These are phyloP conservation scores for Drosophila leonis DNA, from an alignment of 2,888 invertebrate species.

Conservation along the genomic window DNA sequence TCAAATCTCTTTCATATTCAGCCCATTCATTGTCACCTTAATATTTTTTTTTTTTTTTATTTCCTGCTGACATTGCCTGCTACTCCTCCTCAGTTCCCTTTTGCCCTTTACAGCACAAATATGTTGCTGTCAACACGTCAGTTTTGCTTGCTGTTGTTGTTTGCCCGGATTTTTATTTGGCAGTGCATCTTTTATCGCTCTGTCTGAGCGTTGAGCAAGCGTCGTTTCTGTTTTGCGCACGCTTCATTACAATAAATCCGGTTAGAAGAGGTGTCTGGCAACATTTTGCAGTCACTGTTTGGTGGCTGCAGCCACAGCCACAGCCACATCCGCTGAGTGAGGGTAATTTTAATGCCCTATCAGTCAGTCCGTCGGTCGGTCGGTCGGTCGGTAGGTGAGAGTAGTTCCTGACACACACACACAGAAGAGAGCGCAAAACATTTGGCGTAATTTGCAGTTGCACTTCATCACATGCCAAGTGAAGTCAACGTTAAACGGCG, in stretches of 20 bases:
- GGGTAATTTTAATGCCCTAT: slow-evolving; percentile 82
- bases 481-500: slow-evolving; percentile 48
- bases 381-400: background rate
- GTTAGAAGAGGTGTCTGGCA: slow-evolving; percentile 62
- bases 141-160: slow-evolving; percentile 33
- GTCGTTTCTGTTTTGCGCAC: slow-evolving; percentile 81
- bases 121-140: slow-evolving; percentile 77
- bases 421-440: slow-evolving; percentile 7
- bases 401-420: slow-evolving; percentile 7
- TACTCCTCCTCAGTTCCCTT: background rate
- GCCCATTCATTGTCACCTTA: slow-evolving; percentile 29
- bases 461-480: slow-evolving; percentile 55
- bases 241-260: slow-evolving; percentile 84
- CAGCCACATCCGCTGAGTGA: slow-evolving; percentile 36
- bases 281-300: slow-evolving; percentile 3
- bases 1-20: background rate
- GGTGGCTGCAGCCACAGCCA: slow-evolving; percentile 12
- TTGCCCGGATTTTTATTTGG: slow-evolving; percentile 52
- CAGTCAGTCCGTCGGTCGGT: slow-evolving; percentile 44
- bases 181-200: slow-evolving; percentile 75
- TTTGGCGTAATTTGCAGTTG: slow-evolving; percentile 52
- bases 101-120: slow-evolving; percentile 40
- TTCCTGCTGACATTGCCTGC: slow-evolving; percentile 14
- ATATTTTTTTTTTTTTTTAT: slow-evolving; percentile 23
- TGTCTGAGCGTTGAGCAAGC: slow-evolving; percentile 46